Evolutionary conservation across 2,113 vertebrate species (phyloP), one percentile per base, ranked within the genome.

Genomic region (Ariopsis seemanni): DNA sequence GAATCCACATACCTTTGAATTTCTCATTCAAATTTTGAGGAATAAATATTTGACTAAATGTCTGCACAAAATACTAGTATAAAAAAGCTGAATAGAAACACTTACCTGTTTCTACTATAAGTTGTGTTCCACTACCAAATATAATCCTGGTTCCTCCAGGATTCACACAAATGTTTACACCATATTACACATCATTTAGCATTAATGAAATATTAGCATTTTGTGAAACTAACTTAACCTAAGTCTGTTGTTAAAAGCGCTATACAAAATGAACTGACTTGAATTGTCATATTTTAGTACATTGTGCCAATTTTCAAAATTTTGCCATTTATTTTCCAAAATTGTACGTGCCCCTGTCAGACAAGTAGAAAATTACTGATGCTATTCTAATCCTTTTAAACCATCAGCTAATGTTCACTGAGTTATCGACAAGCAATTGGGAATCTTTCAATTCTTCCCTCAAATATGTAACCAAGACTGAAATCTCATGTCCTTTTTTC

Each of bases 61-160:
- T 50, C 42, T 71, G 14, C 12, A 22, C 50, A 20, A 75, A 75
- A 50, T 75, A 48, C 50, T 6, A 75, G 34, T 42, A 20, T 42
- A 4, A 48, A 72, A 72, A 72, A 20, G 22, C 9, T 9, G 22
- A 72, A 50, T 12, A 50, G 20, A 75, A 75, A 75, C 18, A 75
- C 81, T 83, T n/a, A 25, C 81, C 42, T 83, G 62, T 8, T 52
- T 52, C 81, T 50, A 83, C 42, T 52, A 67, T 83, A 4, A 83
- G 34, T n/a, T 12, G n/a, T 53, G 74, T 78, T 53, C 50, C 74
- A 53, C 50, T 5, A 78, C 50, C 50, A 78, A 52, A 78, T 25
- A 72, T 42, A 72, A 42, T 20, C 17, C 7, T 72, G 69, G 69
- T 72, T 18, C 30, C 34, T 42, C 69, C 69, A 42, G 22, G 30